phyloP scores from a whole-genome alignment of 2,113 vertebrate species.

The Albula goreensis region DNA sequence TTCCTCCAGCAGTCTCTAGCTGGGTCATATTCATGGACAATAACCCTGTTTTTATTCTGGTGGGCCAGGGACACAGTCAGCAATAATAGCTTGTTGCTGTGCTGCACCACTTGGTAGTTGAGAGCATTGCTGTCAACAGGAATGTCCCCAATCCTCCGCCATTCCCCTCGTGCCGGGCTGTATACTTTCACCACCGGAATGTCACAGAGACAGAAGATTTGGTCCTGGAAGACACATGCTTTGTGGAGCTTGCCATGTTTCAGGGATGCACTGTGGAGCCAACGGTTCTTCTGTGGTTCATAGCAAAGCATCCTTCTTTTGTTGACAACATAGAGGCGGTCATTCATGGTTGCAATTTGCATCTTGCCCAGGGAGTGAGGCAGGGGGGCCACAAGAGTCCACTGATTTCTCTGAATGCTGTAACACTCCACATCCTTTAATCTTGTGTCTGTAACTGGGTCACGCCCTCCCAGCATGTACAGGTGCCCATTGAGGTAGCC shows the following conservation, averaged over 20 bases:
- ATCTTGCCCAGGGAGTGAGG: constrained; percentile 83
- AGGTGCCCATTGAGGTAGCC: constrained; percentile 82
- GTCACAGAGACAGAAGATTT: constrained; percentile 85
- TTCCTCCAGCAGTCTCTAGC: constrained; percentile 76
- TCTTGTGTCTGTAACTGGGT: constrained; percentile 74
- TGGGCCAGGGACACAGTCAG: constrained; percentile 79
- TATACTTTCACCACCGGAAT: constrained; percentile 84
- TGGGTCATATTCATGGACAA: constrained; percentile 81
- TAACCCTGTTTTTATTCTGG: constrained; percentile 82
- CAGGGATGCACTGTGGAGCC: constrained; percentile 81
- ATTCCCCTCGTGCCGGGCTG: constrained; percentile 79
- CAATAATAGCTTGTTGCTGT: constrained; percentile 76
- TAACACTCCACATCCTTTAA: constrained; percentile 86
- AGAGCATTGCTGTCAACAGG: constrained; percentile 79
- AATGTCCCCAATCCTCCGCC: constrained; percentile 78
- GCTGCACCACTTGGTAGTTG: constrained; percentile 82
- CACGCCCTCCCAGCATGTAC: constrained; percentile 79
- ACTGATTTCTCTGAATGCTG: constrained; percentile 84
- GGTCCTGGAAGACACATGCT: constrained; percentile 83
- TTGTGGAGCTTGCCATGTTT: constrained; percentile 82
- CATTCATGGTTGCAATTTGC: constrained; percentile 78
- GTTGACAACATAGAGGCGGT: constrained; percentile 82
- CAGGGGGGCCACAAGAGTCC: constrained; percentile 79
- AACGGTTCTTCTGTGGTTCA: constrained; percentile 79
- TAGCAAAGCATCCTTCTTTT: constrained; percentile 83